A percentile compares a stretch with the other conserved stretches of the same genome.
Evolutionary conservation across 2,113 vertebrate species (phyloP).

Genomic region (Charina bottae): DNA sequence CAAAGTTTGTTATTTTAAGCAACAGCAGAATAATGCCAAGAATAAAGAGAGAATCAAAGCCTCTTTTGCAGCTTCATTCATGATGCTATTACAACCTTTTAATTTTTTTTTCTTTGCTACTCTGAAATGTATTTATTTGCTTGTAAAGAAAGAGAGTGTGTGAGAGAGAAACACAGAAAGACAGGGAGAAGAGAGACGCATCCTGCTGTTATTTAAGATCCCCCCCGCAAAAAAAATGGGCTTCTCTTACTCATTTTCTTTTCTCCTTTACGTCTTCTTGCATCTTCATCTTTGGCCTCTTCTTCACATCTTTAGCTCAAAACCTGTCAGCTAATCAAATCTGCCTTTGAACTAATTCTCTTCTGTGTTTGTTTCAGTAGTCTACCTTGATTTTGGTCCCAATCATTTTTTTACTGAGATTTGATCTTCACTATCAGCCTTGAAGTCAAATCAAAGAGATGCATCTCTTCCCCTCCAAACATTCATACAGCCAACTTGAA

Average conservation of each 20-base stretch:
- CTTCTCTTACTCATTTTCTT: neutral
- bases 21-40: neutral
- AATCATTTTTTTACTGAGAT: neutral
- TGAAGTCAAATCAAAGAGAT: neutral
- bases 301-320: neutral
- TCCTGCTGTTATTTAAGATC: neutral
- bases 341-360: neutral
- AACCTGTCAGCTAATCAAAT: neutral
- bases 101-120: neutral
- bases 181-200: neutral
- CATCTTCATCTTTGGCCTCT: neutral
- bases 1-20: neutral
- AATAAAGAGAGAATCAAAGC: neutral
- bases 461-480: too few species aligned
- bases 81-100: neutral
- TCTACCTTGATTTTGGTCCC: too few species aligned
- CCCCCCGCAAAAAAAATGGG: neutral
- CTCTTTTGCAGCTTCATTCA: neutral
- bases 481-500: neutral
- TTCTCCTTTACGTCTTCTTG: neutral
- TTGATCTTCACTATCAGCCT: neutral
- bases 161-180: neutral
- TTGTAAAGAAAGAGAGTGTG: neutral
- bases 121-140: neutral
- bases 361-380: neutral